Conservation (phyloP, 1,140 invertebrate species). For the Coelopa frigida region DNA sequence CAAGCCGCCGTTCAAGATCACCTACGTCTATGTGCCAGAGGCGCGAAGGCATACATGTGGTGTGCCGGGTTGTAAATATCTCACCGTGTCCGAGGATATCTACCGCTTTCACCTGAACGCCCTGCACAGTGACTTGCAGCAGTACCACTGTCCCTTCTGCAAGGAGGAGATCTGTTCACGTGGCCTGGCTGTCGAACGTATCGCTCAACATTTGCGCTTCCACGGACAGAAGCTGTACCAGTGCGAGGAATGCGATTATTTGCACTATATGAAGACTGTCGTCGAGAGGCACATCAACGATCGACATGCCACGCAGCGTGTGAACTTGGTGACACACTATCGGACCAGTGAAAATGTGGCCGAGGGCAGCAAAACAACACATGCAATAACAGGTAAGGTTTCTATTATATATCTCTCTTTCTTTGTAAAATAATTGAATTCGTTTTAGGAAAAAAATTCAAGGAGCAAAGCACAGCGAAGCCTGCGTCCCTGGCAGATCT, state of each 20-base stretch:
- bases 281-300: constrained; percentile 61
- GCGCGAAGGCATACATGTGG: constrained; percentile 63
- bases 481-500: too few relatives aligned
- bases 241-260: constrained; percentile 58
- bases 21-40: constrained; percentile 52
- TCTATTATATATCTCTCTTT: background rate
- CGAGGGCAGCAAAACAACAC: background rate
- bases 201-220: constrained; percentile 64
- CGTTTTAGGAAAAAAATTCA: constrained; percentile 6
- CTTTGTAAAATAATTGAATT: too few relatives aligned
- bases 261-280: constrained; percentile 55
- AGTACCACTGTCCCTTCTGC: constrained; percentile 66
- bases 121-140: constrained; percentile 54
- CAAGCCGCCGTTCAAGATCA: constrained; percentile 5
- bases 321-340: constrained; percentile 35
- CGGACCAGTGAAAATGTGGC: constrained; percentile 4
- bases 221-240: constrained; percentile 64
- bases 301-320: constrained; percentile 55
- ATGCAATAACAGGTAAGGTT: background rate
- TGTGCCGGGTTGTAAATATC: constrained; percentile 59
- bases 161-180: constrained; percentile 38
- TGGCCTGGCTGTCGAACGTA: constrained; percentile 48
- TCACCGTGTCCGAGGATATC: constrained; percentile 64
- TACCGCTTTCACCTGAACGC: constrained; percentile 63
- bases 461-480: background rate